Evolutionary conservation across 2,113 vertebrate species (phyloP), one percentile per base, ranked within the genome.

Genomic region (Sakesphorus luctuosus): DNA sequence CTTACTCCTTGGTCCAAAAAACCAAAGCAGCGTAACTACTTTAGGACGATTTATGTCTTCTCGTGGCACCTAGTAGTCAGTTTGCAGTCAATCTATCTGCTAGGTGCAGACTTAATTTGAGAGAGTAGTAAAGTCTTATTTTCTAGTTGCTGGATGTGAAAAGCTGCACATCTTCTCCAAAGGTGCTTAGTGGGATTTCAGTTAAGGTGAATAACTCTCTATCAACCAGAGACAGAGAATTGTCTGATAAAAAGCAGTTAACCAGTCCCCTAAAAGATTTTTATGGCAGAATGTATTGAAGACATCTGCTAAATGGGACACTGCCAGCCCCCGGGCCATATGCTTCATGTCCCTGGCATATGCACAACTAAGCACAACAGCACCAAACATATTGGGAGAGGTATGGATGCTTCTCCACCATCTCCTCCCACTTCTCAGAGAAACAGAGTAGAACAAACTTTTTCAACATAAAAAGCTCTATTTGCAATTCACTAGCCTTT

Each of bases 281-380:
- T 96, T 93, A 92, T 97, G 95, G 95, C 96, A 97, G 90, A 95
- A 97, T 97, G 77, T 95, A 89, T 94, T 92, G 71, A 78, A 96
- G 97, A 95, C 98, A 98, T 98, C 97, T 98, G 98, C 94, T 97
- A 65, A 97, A 94, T 11, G 83, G 97, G 97, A 94, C 89, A 89
- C 73, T 78, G 94, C 94, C 97, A 97, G 94, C 97, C 97, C 96
- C 96, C 35, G 0, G 97, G 94, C 97, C 97, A 97, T 98, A 98
- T 98, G 97, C 90, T 75, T 67, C 47, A 18, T 86, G 96, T 98
- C 95, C 94, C 72, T 91, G 97, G 96, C 97, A 97, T 97, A 97
- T 94, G 96, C 25, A 78, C 84, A 86, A 10, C 84, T 83, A 87
- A 96, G 87, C 76, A 84, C 89, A 97, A 90, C 90, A 98, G 96